Base-by-base conservation (phyloP, 1,140 invertebrate genomes). In the Caenorhabditis elegans region DNA sequence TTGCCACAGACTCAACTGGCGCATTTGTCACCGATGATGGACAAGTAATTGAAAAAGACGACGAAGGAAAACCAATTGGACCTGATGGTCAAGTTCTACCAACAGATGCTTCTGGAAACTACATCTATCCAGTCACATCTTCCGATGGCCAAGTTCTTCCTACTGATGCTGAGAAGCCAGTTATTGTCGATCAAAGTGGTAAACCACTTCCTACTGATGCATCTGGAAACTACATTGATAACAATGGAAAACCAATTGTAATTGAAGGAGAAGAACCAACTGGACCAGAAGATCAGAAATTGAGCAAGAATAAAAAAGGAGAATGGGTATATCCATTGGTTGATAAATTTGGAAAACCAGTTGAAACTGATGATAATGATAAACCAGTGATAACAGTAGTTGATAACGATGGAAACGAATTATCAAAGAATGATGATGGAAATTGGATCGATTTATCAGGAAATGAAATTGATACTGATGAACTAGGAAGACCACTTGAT, bases 391-490 rank as follows among this genome's bases (percentile, higher is more conserved):
- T n/a, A n/a, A n/a, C n/a, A n/a, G n/a, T n/a, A n/a, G n/a, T n/a
- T n/a, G n/a, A n/a, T n/a, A n/a, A n/a, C n/a, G n/a, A n/a, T n/a
- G 80, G 8, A 13, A 77, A 31, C 34, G 53, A 13, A n/a, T n/a
- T n/a, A n/a, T n/a, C 80, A 19, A 82, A 39, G 2, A 60, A 80
- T 3, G 47, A 19, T 10, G 2, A 26, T 3, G 81, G 83, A 51
- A 76, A 78, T 10, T 51, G 19, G n/a, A 53, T 84, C 28, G 79
- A 79, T 48, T 76, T 77, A 24, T 34, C 49, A 22, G 65, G n/a
- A n/a, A n/a, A n/a, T n/a, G n/a, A n/a, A n/a, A n/a, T 83, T 60
- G 83, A 47, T 39, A 81, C 81, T 47, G 83, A 84, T 46, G 83
- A 49, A 78, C 22, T 65, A 53, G 24, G 31, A 8, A 15, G 78